Evolutionary conservation across 2,888 invertebrate genomes (phyloP).

Genomic region (Drosophila borealis): DNA sequence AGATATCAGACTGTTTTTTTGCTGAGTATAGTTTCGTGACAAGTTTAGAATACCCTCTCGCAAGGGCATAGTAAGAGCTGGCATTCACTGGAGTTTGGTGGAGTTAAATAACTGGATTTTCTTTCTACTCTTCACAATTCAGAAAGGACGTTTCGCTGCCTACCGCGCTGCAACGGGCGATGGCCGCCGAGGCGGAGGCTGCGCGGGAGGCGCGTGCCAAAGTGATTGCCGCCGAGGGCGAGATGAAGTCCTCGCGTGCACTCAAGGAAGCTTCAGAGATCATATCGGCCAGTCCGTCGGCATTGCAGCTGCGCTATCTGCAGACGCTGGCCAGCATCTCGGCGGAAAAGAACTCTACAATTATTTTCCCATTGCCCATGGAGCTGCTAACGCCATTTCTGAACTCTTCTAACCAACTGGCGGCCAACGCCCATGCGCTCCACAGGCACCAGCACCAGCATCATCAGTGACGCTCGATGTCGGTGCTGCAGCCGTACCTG

Average conservation of each 20-base stretch:
- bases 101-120: no score
- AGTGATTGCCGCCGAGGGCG: conserved; percentile 92
- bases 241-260: conserved; percentile 92
- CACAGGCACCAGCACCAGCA: conserved; percentile 63
- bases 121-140: conserved; percentile 9
- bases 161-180: conserved; percentile 91
- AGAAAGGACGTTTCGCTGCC: conserved; percentile 93
- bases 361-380: conserved; percentile 96
- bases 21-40: no score
- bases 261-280: conserved; percentile 94
- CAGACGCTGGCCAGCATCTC: conserved; percentile 97
- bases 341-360: conserved; percentile 97
- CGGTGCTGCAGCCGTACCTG: conserved; percentile 76
- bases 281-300: conserved; percentile 90
- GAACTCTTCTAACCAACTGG: conserved; percentile 42
- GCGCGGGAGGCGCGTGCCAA: conserved; percentile 88
- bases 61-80: no score
- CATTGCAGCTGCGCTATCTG: conserved; percentile 91
- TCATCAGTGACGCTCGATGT: conserved; percentile 78
- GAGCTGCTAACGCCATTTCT: conserved; percentile 87
- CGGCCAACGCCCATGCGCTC: conserved; percentile 29
- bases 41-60: no score
- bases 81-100: no score
- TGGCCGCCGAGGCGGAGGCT: conserved; percentile 94
- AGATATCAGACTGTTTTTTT: no score